phyloP scores from a whole-genome alignment of 2,797 vertebrate species.

The Xenops minutus region DNA sequence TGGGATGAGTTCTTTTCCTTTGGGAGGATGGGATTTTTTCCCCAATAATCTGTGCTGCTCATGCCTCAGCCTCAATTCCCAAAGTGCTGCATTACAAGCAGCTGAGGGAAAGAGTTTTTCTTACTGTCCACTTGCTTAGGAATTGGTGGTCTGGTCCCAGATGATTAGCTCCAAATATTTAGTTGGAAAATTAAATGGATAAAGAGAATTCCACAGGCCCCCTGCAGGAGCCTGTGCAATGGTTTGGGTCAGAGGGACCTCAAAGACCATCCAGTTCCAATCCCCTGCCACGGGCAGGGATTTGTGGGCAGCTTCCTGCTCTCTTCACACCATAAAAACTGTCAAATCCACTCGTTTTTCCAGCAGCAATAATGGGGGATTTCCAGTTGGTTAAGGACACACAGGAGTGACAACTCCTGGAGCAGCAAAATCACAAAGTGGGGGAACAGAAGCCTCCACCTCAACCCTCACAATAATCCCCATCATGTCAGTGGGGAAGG shows the following conservation, averaged over 20 bases:
- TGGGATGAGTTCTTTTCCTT: background rate
- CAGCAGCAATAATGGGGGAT: background rate
- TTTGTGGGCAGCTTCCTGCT: background rate
- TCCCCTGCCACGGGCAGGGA: background rate
- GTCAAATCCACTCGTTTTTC: background rate
- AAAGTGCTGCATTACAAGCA: background rate
- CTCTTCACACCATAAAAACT: background rate
- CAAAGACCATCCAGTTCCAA: background rate
- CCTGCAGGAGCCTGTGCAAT: background rate
- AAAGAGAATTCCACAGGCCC: background rate
- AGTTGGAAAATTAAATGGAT: background rate
- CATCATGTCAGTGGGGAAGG: background rate
- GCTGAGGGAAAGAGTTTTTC: background rate
- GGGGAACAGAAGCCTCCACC: background rate
- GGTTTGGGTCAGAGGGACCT: background rate
- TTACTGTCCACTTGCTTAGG: background rate
- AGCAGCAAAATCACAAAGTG: background rate
- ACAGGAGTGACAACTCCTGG: background rate
- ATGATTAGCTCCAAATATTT: background rate
- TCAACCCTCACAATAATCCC: background rate
- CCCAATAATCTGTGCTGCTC: fast-evolving
- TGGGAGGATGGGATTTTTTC: background rate
- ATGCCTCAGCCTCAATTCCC: background rate
- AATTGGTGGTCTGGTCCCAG: background rate
- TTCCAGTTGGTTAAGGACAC: background rate